Evolutionary conservation across 2,888 invertebrate genomes (phyloP).

Genomic region (Euproctis similis): DNA sequence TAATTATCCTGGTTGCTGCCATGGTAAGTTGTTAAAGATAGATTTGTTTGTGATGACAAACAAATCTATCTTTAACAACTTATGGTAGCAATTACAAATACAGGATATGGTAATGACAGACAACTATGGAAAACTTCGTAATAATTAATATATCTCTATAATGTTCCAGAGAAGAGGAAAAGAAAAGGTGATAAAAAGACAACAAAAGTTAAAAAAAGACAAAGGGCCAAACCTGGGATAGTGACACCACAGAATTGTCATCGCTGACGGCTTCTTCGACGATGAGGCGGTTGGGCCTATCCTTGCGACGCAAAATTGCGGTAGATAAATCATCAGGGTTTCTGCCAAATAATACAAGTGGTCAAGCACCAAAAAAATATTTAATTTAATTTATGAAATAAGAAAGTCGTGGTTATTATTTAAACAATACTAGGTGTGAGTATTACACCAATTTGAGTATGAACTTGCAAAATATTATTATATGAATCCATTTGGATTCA

Average conservation of each 20-base stretch:
- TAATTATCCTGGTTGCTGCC: no score
- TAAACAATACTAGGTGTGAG: slow-evolving; percentile 2
- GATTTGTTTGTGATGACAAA: no score
- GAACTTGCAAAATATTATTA: slow-evolving; percentile 29
- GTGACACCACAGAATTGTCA: slow-evolving; percentile 98
- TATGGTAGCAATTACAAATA: no score
- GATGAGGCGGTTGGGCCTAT: slow-evolving; percentile 97
- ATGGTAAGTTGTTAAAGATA: no score
- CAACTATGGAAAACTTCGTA: no score
- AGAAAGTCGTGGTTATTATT: no score
- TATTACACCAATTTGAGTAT: slow-evolving; percentile 2
- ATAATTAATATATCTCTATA: no score
- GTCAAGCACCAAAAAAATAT: slow-evolving; percentile 12
- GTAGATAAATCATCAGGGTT: slow-evolving; percentile 93
- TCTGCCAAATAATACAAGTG: slow-evolving; percentile 35
- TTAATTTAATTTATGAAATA: no score
- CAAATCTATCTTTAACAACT: no score
- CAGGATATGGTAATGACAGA: no score
- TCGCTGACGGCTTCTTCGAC: slow-evolving; percentile 99
- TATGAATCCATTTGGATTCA: slow-evolving; percentile 30
- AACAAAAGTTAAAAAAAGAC: slow-evolving; percentile 9
- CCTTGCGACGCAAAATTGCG: slow-evolving; percentile 98
- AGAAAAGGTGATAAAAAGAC: no score
- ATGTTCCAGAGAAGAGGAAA: no score
- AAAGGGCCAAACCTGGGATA: slow-evolving; percentile 86